phyloP scores from a whole-genome alignment of 2,888 invertebrate species.

The Drosophila colorata region DNA sequence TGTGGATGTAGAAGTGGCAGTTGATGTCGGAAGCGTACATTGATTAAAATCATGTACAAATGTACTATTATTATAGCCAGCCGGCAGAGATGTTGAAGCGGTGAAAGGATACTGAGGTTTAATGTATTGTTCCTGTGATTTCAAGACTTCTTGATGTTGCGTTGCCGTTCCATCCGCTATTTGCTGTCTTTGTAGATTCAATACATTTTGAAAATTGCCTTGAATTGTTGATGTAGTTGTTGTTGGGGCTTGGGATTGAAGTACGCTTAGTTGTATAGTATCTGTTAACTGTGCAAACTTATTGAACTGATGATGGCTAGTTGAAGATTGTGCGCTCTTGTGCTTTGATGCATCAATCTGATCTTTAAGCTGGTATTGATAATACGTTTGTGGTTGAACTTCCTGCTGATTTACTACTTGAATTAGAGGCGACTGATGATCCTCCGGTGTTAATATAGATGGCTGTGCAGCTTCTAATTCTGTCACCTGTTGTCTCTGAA shows the following conservation, averaged over 20 bases:
- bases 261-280: slow-evolving; percentile 21
- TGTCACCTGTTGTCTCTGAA: slow-evolving; percentile 18
- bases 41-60: slow-evolving; percentile 66
- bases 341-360: slow-evolving; percentile 27
- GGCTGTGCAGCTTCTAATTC: slow-evolving; percentile 29
- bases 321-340: slow-evolving; percentile 48
- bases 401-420: slow-evolving; percentile 51
- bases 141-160: slow-evolving; percentile 40
- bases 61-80: slow-evolving; percentile 25
- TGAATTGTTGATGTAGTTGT: slow-evolving; percentile 61
- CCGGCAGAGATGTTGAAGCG: slow-evolving; percentile 24
- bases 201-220: slow-evolving; percentile 78
- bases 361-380: slow-evolving; percentile 41
- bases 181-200: slow-evolving; percentile 72
- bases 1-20: slow-evolving; percentile 68
- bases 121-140: slow-evolving; percentile 43
- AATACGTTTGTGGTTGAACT: slow-evolving; percentile 44
- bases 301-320: slow-evolving; percentile 32
- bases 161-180: slow-evolving; percentile 41
- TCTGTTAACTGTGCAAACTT: slow-evolving; percentile 14
- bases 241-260: slow-evolving; percentile 40
- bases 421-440: slow-evolving; percentile 36
- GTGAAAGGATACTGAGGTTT: slow-evolving; percentile 49
- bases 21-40: slow-evolving; percentile 85
- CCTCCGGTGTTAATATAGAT: slow-evolving; percentile 54